Base-by-base conservation (phyloP, 2,888 invertebrate species). In the Mayetiola destructor region DNA sequence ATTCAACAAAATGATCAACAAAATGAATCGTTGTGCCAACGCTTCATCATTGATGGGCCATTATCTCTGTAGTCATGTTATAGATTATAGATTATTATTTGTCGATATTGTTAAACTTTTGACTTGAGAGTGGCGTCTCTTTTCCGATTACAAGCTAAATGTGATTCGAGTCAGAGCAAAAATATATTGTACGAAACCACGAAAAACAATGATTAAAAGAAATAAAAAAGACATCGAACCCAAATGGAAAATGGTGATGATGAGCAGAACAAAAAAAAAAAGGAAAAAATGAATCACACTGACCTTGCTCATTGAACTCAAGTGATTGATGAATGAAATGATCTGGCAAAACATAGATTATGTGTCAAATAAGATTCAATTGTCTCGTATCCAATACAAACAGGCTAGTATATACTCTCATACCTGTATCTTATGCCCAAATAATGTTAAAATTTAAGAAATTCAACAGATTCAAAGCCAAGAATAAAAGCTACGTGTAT, bases 281-380 rank as follows among this genome's bases (percentile, higher is more conserved):
- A 6, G 6, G 8, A 21, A 21, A 14, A 42, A 48, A n/a, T 48
- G n/a, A 27, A 48, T 5, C 9, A 6, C 23, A 27, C 23, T 48
- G 27, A 48, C 48, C 48, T 48, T 48, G 48, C 48, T 27, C 27
- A 16, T 48, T 48, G 48, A 48, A 48, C 48, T 48, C 27, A n/a
- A n/a, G 27, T 48, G 27, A 48, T 27, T 48, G 48, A 27, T 48
- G 48, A 5, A 6, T 12, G 37, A 6, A 14, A 9, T 37, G 12
- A n/a, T 37, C n/a, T 37, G 42, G 16, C 42, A 23, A 42, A 42
- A 42, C 32, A 9, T 12, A 32, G 8, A 32, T 12, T 9, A 32
- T 32, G 32, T 9, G 12, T 32, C 12, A 9, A 12, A 32, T 12
- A 6, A 32, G 32, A 32, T 32, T 32, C 8, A 12, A 32, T 9